Percentiles rank a stretch among this genome's conserved stretches.
These are phyloP conservation scores for Cebus imitator DNA, from an alignment of 2,113 vertebrate species.

Conservation along the genomic window DNA sequence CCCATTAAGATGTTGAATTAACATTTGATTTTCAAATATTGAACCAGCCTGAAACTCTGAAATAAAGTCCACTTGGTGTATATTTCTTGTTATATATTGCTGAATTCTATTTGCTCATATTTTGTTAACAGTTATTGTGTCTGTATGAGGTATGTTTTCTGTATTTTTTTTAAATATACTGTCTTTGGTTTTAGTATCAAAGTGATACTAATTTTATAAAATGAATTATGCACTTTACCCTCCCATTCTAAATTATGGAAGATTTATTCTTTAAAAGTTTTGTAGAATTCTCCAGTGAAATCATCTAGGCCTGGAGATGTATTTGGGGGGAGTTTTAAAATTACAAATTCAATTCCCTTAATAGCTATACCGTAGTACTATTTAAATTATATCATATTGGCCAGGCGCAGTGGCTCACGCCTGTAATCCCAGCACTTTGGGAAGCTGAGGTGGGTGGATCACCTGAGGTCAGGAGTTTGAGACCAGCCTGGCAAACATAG, in stretches of 20 bases:
- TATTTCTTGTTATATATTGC: not conserved
- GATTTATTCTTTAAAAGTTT: not conserved
- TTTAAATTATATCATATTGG: not conserved
- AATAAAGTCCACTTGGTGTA: not conserved
- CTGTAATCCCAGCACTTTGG: too few species aligned
- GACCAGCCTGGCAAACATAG: too few species aligned
- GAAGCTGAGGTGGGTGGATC: too few species aligned
- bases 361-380: not conserved
- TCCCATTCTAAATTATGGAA: not conserved
- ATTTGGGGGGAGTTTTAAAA: not conserved
- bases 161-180: not conserved
- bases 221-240: not conserved
- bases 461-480: too few species aligned
- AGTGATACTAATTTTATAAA: not conserved
- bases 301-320: not conserved
- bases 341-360: not conserved
- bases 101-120: not conserved
- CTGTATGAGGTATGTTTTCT: not conserved
- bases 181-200: not conserved
- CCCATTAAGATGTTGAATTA: not conserved
- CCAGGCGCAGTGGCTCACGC: too few species aligned
- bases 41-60: not conserved
- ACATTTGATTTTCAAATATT: not conserved
- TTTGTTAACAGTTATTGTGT: not conserved
- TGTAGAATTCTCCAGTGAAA: not conserved